phyloP scores from a whole-genome alignment of 2,888 invertebrate species.

The Arenicola marina region DNA sequence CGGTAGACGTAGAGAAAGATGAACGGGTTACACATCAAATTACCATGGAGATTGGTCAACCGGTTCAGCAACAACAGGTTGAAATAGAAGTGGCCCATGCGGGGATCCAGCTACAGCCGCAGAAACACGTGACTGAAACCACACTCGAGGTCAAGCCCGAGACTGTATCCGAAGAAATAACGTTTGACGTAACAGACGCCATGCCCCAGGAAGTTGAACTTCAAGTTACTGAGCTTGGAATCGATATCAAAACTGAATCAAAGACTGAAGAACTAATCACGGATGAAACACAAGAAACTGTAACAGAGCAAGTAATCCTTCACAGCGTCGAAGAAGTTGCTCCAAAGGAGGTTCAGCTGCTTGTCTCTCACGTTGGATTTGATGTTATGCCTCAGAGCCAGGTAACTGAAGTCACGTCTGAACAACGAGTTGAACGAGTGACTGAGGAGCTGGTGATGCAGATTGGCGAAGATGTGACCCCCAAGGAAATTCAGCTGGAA shows the following conservation, averaged over 20 bases:
- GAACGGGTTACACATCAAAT: slow-evolving; percentile 2
- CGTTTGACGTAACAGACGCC: slow-evolving; percentile 8
- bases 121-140: slow-evolving; percentile 14
- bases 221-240: neutral
- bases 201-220: slow-evolving; percentile 11
- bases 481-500: slow-evolving; percentile 18
- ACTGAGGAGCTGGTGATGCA: neutral
- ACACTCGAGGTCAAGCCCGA: slow-evolving; percentile 15
- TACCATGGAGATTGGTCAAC: neutral
- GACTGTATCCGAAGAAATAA: slow-evolving; percentile 9
- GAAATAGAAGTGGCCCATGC: slow-evolving; percentile 17
- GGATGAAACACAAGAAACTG: slow-evolving; percentile 1
- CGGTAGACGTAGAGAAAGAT: neutral
- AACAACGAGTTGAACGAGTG: neutral
- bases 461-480: neutral
- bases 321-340: neutral
- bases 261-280: neutral
- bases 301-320: neutral
- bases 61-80: slow-evolving; percentile 16
- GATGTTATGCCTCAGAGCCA: neutral
- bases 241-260: slow-evolving; percentile 3
- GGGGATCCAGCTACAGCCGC: slow-evolving; percentile 5
- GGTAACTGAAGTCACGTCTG: neutral
- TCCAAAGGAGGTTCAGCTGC: neutral
- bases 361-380: neutral